Evolutionary conservation across 2,888 invertebrate genomes (phyloP).

Genomic region (Ormyrus nitidulus): DNA sequence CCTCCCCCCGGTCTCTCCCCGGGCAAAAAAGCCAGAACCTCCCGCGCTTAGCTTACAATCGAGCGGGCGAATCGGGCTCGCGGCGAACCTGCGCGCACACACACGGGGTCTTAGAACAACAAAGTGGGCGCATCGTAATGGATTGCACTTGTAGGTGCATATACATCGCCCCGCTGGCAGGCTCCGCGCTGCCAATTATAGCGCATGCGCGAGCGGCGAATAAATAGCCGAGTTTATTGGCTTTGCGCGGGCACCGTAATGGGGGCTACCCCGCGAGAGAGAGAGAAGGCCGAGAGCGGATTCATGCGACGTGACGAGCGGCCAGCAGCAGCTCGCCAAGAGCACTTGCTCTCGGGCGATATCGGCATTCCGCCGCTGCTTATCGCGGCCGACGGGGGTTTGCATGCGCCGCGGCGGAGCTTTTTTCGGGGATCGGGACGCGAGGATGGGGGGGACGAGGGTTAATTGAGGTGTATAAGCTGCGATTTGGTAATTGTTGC

Average conservation of each 20-base stretch:
- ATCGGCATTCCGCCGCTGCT: slow-evolving; percentile 50
- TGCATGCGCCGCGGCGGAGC: no score
- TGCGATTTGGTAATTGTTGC: no score
- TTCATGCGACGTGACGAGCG: slow-evolving; percentile 52
- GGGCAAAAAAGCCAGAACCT: not conserved
- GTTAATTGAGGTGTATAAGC: no score
- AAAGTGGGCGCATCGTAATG: slow-evolving; percentile 69
- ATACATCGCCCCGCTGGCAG: slow-evolving; percentile 62
- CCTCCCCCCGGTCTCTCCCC: no score
- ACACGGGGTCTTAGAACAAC: slow-evolving; percentile 55
- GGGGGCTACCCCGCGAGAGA: slow-evolving; percentile 37
- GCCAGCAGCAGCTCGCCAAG: not conserved
- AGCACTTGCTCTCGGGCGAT: slow-evolving; percentile 45
- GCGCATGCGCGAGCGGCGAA: slow-evolving; percentile 60
- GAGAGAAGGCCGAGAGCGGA: slow-evolving; percentile 37
- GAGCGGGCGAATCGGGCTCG: no score
- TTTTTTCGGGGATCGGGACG: no score
- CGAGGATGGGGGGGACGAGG: no score
- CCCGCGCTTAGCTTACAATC: not conserved
- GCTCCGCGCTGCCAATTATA: slow-evolving; percentile 66
- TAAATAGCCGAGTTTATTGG: slow-evolving; percentile 66
- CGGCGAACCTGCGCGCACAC: not conserved
- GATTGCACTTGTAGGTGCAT: slow-evolving; percentile 67
- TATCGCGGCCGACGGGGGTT: slow-evolving; percentile 25
- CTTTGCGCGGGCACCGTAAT: slow-evolving; percentile 35